Evolutionary conservation across 92 coral and sea anemone genomes (phyloP).

Genomic region (Phymanthus crucifer): DNA sequence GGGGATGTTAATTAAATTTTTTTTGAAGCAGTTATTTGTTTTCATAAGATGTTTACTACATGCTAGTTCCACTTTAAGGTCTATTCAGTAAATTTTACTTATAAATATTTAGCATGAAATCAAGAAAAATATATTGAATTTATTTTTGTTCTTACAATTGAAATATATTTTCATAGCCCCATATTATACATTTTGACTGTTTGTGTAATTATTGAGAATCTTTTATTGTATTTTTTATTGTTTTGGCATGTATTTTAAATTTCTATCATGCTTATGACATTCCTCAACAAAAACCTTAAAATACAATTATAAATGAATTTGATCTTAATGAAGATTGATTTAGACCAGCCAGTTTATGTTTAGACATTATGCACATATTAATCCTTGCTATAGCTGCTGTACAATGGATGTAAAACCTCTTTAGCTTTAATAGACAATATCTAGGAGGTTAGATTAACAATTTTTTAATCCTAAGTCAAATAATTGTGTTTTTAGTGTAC

Average conservation of each 20-base stretch:
- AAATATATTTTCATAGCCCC: background rate
- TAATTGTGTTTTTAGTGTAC: no score
- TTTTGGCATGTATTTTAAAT: background rate
- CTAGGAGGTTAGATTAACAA: background rate
- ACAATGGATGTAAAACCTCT: no score
- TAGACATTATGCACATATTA: background rate
- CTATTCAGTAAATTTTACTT: background rate
- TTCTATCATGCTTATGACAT: background rate
- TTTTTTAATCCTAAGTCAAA: no score
- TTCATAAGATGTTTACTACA: slow-evolving; percentile 1
- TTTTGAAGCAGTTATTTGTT: background rate
- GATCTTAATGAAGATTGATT: background rate
- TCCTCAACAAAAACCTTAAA: no score
- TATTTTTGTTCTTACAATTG: background rate
- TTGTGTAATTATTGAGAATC: background rate
- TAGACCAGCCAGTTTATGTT: background rate
- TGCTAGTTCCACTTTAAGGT: background rate
- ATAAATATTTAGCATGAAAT: background rate
- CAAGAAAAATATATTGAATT: background rate
- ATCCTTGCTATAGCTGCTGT: background rate
- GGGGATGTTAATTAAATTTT: background rate
- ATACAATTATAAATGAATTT: background rate
- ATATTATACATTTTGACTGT: background rate
- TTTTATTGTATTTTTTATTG: no score
- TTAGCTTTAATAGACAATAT: no score